Evolutionary conservation across 2,888 invertebrate genomes (phyloP), one percentile per base, ranked within the genome.

Genomic region (Microdon myrmicae): DNA sequence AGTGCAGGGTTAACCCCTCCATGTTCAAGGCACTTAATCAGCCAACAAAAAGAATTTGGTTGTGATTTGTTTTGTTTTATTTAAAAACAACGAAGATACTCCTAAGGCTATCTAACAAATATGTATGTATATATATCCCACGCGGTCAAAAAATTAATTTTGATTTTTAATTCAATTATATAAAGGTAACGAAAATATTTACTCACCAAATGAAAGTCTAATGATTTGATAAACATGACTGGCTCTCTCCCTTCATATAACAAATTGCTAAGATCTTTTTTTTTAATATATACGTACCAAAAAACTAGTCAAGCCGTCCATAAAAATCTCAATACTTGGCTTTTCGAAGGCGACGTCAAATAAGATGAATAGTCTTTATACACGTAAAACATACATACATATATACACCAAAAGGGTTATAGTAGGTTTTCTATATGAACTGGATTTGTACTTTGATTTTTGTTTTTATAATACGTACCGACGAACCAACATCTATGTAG

Each of bases 131-230:
- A 19, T n/a, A 32, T 26, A 29, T 37, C 51, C 47, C 51, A 13
- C 58, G 37, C 47, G 51, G 39, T 47, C 47, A 64, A 49, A 55
- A 54, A 44, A 32, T 48, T 20, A 34, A 25, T 47, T 37, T 20
- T 44, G 38, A 43, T 55, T 31, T 35, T 38, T 32, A 49, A 48
- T 49, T 56, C 51, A 44, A 51, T 51, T 13, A 58, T 51, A 58
- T 58, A 58, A n/a, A 64, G 43, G 58, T 58, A 58, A 51, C 56
- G 56, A 56, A 56, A 56, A 56, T 29, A 53, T 53, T 64, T 64
- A 64, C 64, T 64, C 64, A 64, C 64, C 64, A 58, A 64, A 64
- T 58, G 31, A 64, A 58, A 64, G 47, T 58, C 64, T 64, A 64
- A 53, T 49, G 58, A 31, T 56, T 49, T 44, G 55, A 16, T 29